phyloP scores from a whole-genome alignment of 2,888 invertebrate species.

The Hirtodrosophila alboralis region DNA sequence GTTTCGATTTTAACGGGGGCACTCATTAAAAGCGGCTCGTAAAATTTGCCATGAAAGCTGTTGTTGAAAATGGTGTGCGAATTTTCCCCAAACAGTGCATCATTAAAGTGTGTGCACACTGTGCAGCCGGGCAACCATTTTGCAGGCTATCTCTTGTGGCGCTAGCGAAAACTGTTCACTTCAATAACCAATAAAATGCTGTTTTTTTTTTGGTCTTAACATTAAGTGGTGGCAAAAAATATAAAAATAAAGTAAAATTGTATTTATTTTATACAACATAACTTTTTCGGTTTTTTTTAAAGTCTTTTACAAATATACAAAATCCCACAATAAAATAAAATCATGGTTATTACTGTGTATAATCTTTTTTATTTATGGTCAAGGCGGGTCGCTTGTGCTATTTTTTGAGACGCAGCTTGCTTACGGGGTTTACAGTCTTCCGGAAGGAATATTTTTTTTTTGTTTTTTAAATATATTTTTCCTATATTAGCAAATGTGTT shows the following conservation, averaged over 20 bases:
- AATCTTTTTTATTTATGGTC: no score
- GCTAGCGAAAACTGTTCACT: constrained; percentile 18
- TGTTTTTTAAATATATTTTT: no score
- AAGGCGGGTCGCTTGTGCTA: no score
- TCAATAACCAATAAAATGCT: constrained; percentile 3
- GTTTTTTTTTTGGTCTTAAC: constrained; percentile 7
- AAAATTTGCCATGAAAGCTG: constrained; percentile 29
- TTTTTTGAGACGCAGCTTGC: no score
- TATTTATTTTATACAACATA: neutral
- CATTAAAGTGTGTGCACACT: constrained; percentile 36
- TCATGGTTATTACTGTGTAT: no score
- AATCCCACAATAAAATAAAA: neutral
- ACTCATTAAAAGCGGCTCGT: constrained; percentile 49
- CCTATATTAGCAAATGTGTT: no score
- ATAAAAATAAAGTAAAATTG: constrained; percentile 2
- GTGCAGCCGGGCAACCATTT: constrained; percentile 18
- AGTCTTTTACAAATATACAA: no score
- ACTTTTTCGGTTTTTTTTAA: no score
- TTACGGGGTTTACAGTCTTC: no score
- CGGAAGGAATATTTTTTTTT: no score
- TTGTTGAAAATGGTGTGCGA: constrained; percentile 33
- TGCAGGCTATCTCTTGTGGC: constrained; percentile 18
- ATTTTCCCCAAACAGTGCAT: constrained; percentile 40
- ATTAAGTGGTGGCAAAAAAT: neutral
- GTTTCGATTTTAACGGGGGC: constrained; percentile 48